Evolutionary conservation across 2,797 vertebrate species (phyloP).

Genomic region (Myotis pilosus): DNA sequence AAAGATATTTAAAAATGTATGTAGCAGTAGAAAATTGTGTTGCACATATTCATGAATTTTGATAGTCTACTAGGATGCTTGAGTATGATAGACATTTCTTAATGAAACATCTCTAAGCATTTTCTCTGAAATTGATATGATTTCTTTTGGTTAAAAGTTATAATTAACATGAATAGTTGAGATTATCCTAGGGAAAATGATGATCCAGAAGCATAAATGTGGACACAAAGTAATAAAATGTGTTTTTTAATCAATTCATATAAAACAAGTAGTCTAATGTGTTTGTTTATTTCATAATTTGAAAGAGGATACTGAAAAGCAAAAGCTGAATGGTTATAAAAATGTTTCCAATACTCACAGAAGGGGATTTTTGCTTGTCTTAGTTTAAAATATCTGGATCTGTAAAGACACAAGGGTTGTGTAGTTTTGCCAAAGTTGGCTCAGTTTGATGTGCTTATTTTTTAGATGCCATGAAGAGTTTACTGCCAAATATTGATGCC

Average conservation of each 20-base stretch:
- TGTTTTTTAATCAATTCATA: background rate
- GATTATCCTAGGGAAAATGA: background rate
- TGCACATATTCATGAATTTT: background rate
- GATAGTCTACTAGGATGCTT: background rate
- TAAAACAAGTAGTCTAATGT: background rate
- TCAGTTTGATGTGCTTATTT: slow-evolving; percentile 47
- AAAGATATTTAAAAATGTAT: background rate
- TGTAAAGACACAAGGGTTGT: background rate
- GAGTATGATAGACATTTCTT: background rate
- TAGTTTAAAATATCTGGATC: background rate
- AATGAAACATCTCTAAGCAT: background rate
- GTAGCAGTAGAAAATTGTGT: background rate
- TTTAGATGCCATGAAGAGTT: slow-evolving; percentile 42
- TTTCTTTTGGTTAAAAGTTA: background rate
- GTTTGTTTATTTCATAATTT: background rate
- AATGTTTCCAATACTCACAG: background rate
- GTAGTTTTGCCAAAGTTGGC: slow-evolving; percentile 42
- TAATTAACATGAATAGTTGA: background rate
- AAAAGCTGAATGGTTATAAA: background rate
- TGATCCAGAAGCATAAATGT: background rate
- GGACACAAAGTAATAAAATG: background rate
- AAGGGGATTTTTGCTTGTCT: background rate
- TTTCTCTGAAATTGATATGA: background rate
- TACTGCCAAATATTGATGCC: slow-evolving; percentile 52
- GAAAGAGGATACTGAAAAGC: background rate